These are phyloP conservation scores for Labia minor DNA, from an alignment of 2,888 invertebrate genomes.

Conservation along the genomic window DNA sequence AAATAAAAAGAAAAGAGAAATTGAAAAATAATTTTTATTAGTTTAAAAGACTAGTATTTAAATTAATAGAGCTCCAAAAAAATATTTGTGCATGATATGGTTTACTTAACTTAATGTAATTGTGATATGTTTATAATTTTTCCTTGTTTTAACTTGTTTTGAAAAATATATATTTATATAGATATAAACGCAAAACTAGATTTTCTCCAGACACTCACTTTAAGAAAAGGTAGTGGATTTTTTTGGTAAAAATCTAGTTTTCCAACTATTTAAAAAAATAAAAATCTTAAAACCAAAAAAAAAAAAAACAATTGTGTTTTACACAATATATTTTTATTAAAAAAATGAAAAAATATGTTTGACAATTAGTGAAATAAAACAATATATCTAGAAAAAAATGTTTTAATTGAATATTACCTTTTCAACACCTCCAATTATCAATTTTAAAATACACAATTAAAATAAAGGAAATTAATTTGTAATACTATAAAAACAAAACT, in stretches of 20 bases:
- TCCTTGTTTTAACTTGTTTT: neutral
- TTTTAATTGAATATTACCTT: no score
- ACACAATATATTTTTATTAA: slow-evolving; percentile 5
- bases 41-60: neutral
- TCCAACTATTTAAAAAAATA: neutral
- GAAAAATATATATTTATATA: slow-evolving; percentile 14
- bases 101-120: slow-evolving; percentile 13
- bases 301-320: slow-evolving; percentile 1
- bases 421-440: no score
- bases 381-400: no score
- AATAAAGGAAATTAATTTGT: no score
- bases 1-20: neutral
- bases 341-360: neutral
- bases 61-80: neutral
- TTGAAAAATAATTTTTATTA: neutral
- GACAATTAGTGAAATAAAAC: no score
- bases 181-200: slow-evolving; percentile 22
- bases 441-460: no score
- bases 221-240: slow-evolving; percentile 25
- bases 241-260: slow-evolving; percentile 23
- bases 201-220: slow-evolving; percentile 24
- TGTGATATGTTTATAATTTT: slow-evolving; percentile 13
- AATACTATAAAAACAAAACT: no score
- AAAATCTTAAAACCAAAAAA: neutral
- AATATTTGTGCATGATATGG: neutral